Evolutionary conservation across 2,797 vertebrate genomes (phyloP).

Genomic region (Prunella strophiata): DNA sequence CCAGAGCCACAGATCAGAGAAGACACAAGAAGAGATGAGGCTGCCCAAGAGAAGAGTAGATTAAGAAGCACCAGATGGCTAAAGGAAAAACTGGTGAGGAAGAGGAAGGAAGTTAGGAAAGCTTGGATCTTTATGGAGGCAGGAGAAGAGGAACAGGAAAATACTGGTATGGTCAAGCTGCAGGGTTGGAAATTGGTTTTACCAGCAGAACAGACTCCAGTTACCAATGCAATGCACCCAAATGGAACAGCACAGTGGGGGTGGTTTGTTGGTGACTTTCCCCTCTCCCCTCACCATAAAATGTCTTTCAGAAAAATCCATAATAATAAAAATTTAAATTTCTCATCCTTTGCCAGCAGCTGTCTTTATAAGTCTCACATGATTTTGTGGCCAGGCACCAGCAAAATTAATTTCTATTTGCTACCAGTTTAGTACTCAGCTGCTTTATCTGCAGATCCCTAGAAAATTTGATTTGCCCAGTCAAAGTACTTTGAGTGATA

Average conservation of each 20-base stretch:
- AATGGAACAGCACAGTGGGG: not conserved
- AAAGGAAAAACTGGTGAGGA: not conserved
- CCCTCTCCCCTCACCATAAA: fast-evolving
- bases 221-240: not conserved
- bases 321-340: not conserved
- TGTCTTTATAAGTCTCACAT: not conserved
- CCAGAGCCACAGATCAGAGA: not conserved
- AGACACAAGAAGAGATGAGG: not conserved
- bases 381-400: not conserved
- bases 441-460: not conserved
- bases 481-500: not conserved
- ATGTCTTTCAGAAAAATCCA: not conserved
- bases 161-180: not conserved
- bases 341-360: not conserved
- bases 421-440: not conserved
- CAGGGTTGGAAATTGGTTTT: not conserved
- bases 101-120: not conserved
- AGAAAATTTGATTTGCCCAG: not conserved
- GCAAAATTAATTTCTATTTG: not conserved
- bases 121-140: not conserved
- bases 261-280: not conserved
- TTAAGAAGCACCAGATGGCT: not conserved
- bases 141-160: not conserved
- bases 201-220: not conserved
- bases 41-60: not conserved